Evolutionary conservation across 2,888 invertebrate species (phyloP), one percentile per base, ranked within the genome.

Genomic region (Amphipyra tragopoginis): DNA sequence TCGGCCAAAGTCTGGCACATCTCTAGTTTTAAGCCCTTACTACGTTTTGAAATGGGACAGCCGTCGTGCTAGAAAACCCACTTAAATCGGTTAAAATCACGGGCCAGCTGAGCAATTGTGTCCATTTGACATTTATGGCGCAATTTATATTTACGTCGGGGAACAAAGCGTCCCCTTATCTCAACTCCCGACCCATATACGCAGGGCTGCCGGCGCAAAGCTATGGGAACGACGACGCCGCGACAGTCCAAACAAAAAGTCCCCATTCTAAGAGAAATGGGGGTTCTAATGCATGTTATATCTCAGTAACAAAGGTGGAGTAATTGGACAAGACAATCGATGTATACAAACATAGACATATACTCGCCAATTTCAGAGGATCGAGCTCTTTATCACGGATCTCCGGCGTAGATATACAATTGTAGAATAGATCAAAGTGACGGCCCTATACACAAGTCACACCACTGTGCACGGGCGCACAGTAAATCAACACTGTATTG

Each of bases 81-180:
- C 74, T 80, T 80, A 75, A 80, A 83, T 81, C 77, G 72, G 71
- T 70, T 71, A 69, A 82, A 85, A 83, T 84, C 85, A 80, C 82
- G 77, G 74, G 62, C 65, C 74, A 77, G 76, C 81, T 78, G 81
- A 82, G 80, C 89, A 85, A 89, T 89, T 88, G 89, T 89, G 87
- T 86, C 86, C 86, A 80, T 87, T 81, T 87, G 90, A 92, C 90
- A 87, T 91, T 91, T 91, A 91, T 90, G 83, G 86, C 80, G 86
- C 84, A 85, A 90, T 90, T 89, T 90, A 90, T 90, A 90, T 90
- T 90, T 87, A 90, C 83, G 83, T 72, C 77, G 76, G 77, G 79
- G 81, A 79, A 83, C 81, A 85, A 82, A 79, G 77, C 77, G 74
- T 70, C 72, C 78, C 83, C 83, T 84, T 86, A 84, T 87, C 86